These are phyloP conservation scores for Lissonota sp. DNA, from an alignment of 2,888 invertebrate genomes.

Conservation along the genomic window DNA sequence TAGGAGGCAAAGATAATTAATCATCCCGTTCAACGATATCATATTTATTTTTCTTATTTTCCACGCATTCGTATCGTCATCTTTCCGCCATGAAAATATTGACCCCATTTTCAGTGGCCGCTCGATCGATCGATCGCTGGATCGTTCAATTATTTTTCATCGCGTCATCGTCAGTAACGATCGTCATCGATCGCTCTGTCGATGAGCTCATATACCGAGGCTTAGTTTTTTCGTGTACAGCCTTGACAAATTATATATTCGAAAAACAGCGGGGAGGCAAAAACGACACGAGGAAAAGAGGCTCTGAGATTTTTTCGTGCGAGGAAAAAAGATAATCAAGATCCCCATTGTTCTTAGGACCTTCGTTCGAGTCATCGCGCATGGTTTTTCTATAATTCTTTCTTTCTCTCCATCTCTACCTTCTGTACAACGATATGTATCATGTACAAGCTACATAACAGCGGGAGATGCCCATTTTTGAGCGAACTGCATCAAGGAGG, in stretches of 20 bases:
- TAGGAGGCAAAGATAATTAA: constrained; percentile 53
- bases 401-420: not conserved
- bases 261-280: no score
- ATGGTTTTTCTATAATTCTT: not conserved
- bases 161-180: no score
- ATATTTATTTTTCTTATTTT: constrained; percentile 35
- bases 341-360: constrained; percentile 49
- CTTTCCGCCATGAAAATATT: no score
- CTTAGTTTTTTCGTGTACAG: no score
- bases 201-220: no score
- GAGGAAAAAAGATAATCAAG: constrained; percentile 44
- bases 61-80: not conserved
- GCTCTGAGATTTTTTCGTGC: constrained; percentile 48
- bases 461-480: constrained; percentile 39
- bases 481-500: constrained; percentile 27
- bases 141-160: no score
- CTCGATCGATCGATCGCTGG: no score
- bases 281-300: constrained; percentile 4
- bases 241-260: no score
- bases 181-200: no score
- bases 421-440: constrained; percentile 13
- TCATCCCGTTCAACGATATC: constrained; percentile 17
- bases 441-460: constrained; percentile 14
- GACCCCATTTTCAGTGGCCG: no score
- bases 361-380: constrained; percentile 2